Base-by-base conservation (phyloP, 2,797 vertebrate species). In the Nannoperca australis region DNA sequence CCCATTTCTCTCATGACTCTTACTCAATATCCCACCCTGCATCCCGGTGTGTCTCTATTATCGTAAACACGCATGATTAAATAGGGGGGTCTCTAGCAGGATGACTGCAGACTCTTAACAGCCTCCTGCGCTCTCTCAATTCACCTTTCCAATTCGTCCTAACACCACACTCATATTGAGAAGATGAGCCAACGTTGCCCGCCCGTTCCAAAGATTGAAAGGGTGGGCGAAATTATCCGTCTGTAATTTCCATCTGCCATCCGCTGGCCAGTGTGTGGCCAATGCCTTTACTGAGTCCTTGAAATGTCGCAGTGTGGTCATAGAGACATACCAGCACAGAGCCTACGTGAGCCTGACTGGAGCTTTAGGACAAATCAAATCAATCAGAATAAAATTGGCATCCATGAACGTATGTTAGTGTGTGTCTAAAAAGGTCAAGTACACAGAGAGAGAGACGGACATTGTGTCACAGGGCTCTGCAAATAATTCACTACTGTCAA, bases 231-330 rank as follows among this genome's bases (percentile, higher is more conserved):
- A 80, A 82, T 55, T 12, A 83, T 76, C 71, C 63, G 34, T 79
- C 63, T 77, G 78, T 79, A 62, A 88, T 85, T 80, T 73, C 60
- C 69, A 79, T 83, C 78, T 78, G 64, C 47, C 47, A 73, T 77
- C 44, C 24, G 58, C 55, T 69, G 54, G 61, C 68, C 58, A n/a
- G 66, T 83, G 58, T 76, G 73, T 36, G 70, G 66, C 55, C 68
- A 78, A 67, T 79, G 78, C 36, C 49, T 59, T 34, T 34, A 3
- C 55, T 38, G 58, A 83, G 74, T 64, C 74, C 76, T 76, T 76
- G 64, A 83, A 81, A 85, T 87, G 85, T 75, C 89, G 83, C 80
- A 51, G 58, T 5, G 71, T 70, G 76, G 77, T 69, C 44, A 8
- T 68, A 64, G 66, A 65, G 67, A 63, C 64, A 65, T 64, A 78